Base-by-base conservation (phyloP, 2,797 vertebrate species). In the Paramormyrops hopkinsi region DNA sequence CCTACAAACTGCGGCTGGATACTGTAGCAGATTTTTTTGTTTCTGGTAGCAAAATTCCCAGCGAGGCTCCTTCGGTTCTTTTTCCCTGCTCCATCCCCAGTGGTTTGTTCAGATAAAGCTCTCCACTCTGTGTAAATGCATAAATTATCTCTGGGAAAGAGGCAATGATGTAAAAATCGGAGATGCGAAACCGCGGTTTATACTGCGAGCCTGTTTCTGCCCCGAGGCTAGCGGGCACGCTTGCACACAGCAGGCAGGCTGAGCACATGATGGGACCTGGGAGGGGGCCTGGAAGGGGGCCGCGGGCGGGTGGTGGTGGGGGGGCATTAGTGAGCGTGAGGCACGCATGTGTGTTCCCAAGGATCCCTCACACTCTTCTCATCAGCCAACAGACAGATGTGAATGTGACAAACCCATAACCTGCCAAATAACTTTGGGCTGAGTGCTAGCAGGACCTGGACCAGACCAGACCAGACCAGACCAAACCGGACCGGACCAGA, bases 131-230 rank as follows among this genome's bases (percentile, higher is more conserved):
- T 94, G 93, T 93, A 94, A 94, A 92, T 91, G 93, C 94, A 95
- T 95, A 95, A 94, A 95, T 96, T 95, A 94, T 94, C 91, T 91
- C 92, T 91, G 93, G 92, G 94, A 95, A 93, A 94, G 93, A 94
- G 93, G 92, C 94, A 95, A 92, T 94, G 95, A 95, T 94, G 95
- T 95, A 94, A 93, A 69, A 95, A 95, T 96, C 93, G 95, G 93
- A 95, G 90, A 94, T 90, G 90, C 93, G 91, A 92, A 93, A 94
- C 93, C 76, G 92, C 93, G 90, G 89, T 91, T 69, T 88, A n/a
- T 88, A 90, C 89, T 59, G 79, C 94, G 91, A 91, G 91, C 88
- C 93, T 93, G 91, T 90, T 86, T 93, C 19, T 85, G 59, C 93
- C 93, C 92, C 89, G 90, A 93, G 95, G 94, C 93, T 92, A 92